Conservation (phyloP, 2,113 vertebrate genomes). For the Lepidothrix coronata region DNA sequence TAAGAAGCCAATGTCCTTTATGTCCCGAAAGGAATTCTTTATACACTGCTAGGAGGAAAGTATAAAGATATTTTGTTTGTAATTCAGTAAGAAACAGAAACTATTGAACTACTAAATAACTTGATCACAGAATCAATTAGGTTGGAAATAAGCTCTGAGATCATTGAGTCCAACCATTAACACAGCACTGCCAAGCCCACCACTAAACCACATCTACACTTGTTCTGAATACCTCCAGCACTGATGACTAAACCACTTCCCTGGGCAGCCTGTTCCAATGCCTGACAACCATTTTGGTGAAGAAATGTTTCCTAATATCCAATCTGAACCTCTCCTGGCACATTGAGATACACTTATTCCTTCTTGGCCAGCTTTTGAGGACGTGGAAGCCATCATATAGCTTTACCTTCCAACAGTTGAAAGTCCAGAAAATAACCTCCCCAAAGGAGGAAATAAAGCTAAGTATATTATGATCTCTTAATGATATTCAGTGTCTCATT, state of each 20-base stretch:
- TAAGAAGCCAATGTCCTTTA: conserved; percentile 89
- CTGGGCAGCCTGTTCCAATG: not conserved
- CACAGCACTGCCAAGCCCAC: not conserved
- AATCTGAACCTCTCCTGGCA: not conserved
- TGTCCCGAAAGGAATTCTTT: conserved; percentile 78
- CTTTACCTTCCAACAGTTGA: not conserved
- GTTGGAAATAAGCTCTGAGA: not conserved
- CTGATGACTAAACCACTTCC: not conserved
- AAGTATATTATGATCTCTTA: not conserved
- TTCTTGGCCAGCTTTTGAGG: not conserved
- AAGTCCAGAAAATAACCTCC: not conserved
- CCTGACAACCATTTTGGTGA: not conserved
- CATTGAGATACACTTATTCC: not conserved
- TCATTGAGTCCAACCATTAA: not conserved
- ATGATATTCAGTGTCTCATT: not conserved
- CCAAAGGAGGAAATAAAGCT: not conserved
- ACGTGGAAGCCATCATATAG: rapidly evolving
- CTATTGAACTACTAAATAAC: not conserved
- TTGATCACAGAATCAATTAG: not conserved
- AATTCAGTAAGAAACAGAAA: not conserved
- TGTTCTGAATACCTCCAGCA: not conserved
- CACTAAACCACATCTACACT: rapidly evolving
- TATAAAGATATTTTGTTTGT: not conserved
- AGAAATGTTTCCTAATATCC: not conserved
- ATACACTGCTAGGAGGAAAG: conserved; percentile 73